Conservation (phyloP, 2,888 invertebrate genomes). For the Hyposoter didymator region DNA sequence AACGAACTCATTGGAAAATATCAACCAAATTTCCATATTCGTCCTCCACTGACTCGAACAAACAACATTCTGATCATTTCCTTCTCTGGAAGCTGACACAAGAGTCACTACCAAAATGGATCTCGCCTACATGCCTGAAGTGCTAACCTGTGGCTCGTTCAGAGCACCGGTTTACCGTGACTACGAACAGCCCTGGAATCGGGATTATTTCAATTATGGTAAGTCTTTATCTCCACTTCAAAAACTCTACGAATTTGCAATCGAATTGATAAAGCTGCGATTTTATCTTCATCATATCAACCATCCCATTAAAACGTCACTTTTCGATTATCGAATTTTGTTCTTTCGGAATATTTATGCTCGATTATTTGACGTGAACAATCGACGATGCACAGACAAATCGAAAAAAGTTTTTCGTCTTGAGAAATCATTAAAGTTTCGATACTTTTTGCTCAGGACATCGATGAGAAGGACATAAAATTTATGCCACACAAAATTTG, state of each 20-base stretch:
- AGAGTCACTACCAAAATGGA: constrained; percentile 83
- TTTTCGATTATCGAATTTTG: neutral
- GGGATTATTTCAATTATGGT: constrained; percentile 80
- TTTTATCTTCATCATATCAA: neutral
- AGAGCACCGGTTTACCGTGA: constrained; percentile 85
- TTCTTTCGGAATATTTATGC: neutral
- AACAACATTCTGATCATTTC: neutral
- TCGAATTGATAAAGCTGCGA: neutral
- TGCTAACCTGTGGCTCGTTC: constrained; percentile 85
- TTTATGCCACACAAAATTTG: no score
- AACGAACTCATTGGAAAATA: constrained; percentile 1
- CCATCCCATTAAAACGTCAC: neutral
- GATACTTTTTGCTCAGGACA: neutral
- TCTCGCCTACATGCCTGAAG: constrained; percentile 86
- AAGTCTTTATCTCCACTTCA: constrained; percentile 49
- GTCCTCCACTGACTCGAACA: neutral
- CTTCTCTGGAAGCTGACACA: neutral
- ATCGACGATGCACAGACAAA: neutral
- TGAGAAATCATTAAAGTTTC: neutral
- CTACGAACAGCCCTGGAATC: constrained; percentile 85
- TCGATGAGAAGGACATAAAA: no score
- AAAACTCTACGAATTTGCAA: neutral
- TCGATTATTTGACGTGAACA: neutral
- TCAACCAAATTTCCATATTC: neutral
- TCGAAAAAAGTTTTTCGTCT: neutral